Conservation (phyloP, 1,140 invertebrate species). For the Zaprionus nigranus region DNA sequence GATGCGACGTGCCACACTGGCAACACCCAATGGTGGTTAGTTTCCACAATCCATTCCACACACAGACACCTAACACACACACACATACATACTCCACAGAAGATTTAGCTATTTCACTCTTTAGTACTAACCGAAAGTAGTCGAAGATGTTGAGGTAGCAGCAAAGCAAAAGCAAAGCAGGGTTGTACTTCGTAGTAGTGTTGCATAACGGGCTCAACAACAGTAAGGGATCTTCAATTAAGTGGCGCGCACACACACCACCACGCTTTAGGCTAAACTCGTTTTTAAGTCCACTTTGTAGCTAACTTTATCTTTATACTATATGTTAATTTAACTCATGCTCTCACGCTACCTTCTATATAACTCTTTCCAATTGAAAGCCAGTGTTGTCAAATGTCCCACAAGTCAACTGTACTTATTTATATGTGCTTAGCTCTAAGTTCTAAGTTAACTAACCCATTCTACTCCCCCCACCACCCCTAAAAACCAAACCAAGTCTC, state of each 20-base stretch:
- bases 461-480: constrained; percentile 12
- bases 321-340: constrained; percentile 41
- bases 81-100: constrained; percentile 11
- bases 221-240: constrained; percentile 46
- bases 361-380: neutral
- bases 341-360: constrained; percentile 15
- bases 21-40: constrained; percentile 84
- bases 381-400: constrained; percentile 53
- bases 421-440: constrained; percentile 52
- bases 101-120: constrained; percentile 33
- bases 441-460: constrained; percentile 38
- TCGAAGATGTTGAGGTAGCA: constrained; percentile 13
- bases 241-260: constrained; percentile 14
- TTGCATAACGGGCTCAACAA: constrained; percentile 42
- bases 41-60: constrained; percentile 40
- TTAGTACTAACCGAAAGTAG: constrained; percentile 38
- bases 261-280: constrained; percentile 35
- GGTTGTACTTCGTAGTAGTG: constrained; percentile 32
- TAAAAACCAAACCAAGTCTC: constrained; percentile 2
- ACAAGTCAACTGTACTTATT: constrained; percentile 52
- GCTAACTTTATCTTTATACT: constrained; percentile 35
- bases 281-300: constrained; percentile 42
- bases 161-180: constrained; percentile 20
- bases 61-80: constrained; percentile 17
- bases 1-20: constrained; percentile 77